Evolutionary conservation across 2,888 invertebrate genomes (phyloP), one percentile per base, ranked within the genome.

Genomic region (Dione juno): DNA sequence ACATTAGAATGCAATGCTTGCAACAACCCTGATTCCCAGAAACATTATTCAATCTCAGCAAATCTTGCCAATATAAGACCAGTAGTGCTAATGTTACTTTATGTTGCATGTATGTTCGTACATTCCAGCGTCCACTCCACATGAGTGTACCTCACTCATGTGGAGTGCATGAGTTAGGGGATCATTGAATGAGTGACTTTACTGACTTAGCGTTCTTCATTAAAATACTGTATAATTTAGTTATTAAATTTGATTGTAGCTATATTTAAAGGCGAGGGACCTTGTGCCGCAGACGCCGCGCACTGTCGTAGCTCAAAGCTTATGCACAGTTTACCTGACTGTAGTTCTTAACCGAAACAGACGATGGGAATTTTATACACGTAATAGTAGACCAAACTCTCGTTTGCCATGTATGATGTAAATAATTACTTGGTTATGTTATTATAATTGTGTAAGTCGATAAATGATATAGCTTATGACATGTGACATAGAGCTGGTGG

Each of bases 331-430:
- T 61, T 45, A 68, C 35, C 45, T 11, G 50, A 66, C 61, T 57
- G 50, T 64, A 48, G 64, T 70, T 43, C n/a, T 43, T 59, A 41
- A 43, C 28, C 14, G n/a, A 59, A 3, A 43, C 21, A 70, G 66
- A n/a, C 54, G 40, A 71, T 58, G 59, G 45, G 28, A 28, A 58
- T 67, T 65, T 53, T 72, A 67, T 64, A 67, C 50, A 73, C 58
- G 7, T 61, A n/a, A 28, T 75, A 73, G 82, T 84, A 83, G 83
- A 89, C 88, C 88, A 88, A 89, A 88, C 87, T 80, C 80, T 83
- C 83, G 86, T 89, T 86, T 91, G 91, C 91, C 91, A 91, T 91
- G 84, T 88, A 86, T 86, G 79, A 76, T 89, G 88, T 89, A 88
- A 85, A 89, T 87, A 86, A 61, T 61, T 73, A 78, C 53, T 69